These are phyloP conservation scores for Alviniconcha strummeri DNA, from an alignment of 2,888 invertebrate species.

Conservation along the genomic window DNA sequence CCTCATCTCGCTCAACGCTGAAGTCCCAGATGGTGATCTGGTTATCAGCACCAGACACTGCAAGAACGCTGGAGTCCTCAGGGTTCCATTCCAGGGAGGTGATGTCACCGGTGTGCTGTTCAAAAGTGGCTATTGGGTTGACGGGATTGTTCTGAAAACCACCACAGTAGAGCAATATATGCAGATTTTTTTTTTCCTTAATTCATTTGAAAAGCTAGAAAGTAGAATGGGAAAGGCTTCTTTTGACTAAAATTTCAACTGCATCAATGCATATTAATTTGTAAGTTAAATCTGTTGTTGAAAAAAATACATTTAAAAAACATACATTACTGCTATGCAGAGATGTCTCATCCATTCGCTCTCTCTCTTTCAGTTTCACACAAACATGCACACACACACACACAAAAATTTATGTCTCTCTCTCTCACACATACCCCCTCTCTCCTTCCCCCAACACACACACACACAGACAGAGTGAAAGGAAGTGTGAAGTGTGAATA, in stretches of 20 bases:
- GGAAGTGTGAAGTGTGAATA: not conserved
- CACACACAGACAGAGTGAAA: not conserved
- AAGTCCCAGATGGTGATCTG: conserved; percentile 98
- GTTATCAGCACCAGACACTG: conserved; percentile 94
- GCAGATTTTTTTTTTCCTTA: not conserved
- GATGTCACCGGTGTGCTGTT: conserved; percentile 94
- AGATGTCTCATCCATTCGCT: no score
- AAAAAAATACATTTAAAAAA: no score
- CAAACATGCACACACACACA: not conserved
- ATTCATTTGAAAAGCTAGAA: not conserved
- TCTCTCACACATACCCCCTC: not conserved
- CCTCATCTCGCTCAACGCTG: conserved; percentile 68
- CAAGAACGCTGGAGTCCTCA: conserved; percentile 92
- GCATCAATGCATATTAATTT: no score
- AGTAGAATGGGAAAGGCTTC: not conserved
- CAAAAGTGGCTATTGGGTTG: conserved; percentile 83
- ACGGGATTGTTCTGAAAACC: conserved; percentile 21
- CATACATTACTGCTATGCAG: no score
- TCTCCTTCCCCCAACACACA: not conserved
- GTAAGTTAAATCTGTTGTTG: no score
- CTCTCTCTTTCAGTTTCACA: not conserved
- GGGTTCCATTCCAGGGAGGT: conserved; percentile 99
- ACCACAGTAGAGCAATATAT: not conserved
- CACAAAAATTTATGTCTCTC: not conserved
- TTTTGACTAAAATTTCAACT: no score